A percentile compares a stretch with the other conserved stretches of the same genome.
Evolutionary conservation across 2,113 vertebrate genomes (phyloP).

Genomic region (Girardinichthys multiradiatus): DNA sequence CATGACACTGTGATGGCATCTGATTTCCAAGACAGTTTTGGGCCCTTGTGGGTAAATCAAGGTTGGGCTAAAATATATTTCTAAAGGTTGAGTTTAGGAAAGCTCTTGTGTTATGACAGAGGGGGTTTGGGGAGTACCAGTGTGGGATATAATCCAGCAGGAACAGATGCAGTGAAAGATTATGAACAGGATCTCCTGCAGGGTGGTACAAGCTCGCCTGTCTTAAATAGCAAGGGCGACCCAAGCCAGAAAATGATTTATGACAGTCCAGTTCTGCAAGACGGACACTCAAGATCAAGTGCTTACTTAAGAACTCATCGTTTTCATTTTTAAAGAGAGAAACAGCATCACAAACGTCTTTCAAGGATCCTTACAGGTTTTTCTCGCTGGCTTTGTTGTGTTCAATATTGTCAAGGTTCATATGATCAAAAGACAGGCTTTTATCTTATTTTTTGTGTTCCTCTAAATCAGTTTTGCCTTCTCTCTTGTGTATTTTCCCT

Average conservation of each 20-base stretch:
- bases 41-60: slow-evolving; percentile 12
- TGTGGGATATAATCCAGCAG: slow-evolving; percentile 14
- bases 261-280: background rate
- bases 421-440: background rate
- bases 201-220: background rate
- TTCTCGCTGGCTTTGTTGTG: background rate
- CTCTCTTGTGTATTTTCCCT: background rate
- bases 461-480: background rate
- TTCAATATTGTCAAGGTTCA: background rate
- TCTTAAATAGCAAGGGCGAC: background rate
- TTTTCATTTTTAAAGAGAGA: background rate
- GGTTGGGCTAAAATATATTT: slow-evolving; percentile 4
- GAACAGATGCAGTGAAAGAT: slow-evolving; percentile 5
- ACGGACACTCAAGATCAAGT: background rate
- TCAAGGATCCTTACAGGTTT: background rate
- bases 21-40: slow-evolving; percentile 34
- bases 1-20: slow-evolving; percentile 40
- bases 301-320: background rate
- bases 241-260: background rate
- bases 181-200: background rate
- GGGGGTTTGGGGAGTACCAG: background rate
- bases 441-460: background rate
- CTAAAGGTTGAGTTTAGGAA: background rate
- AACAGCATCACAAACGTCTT: background rate
- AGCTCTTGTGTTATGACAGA: background rate